Conservation (phyloP, 2,113 vertebrate species). For the Triplophysa tibetana region DNA sequence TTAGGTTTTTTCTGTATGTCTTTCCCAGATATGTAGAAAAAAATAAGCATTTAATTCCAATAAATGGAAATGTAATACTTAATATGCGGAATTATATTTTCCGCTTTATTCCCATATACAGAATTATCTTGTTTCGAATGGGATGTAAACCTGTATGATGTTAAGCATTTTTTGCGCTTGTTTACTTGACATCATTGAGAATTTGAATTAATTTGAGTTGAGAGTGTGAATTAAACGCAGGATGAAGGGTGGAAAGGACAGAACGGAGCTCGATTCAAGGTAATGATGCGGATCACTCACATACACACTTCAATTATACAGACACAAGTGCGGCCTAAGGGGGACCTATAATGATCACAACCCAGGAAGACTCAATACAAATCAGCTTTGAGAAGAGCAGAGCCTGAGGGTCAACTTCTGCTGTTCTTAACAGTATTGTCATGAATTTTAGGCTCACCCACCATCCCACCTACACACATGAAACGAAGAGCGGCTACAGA, state of each 20-base stretch:
- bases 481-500: slow-evolving; percentile 32
- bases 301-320: slow-evolving; percentile 52
- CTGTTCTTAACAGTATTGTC: slow-evolving; percentile 29
- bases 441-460: slow-evolving; percentile 10
- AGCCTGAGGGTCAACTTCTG: slow-evolving; percentile 41
- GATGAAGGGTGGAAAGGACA: slow-evolving; percentile 37
- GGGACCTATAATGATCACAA: slow-evolving; percentile 53
- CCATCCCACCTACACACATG: slow-evolving; percentile 21
- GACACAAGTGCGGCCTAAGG: slow-evolving; percentile 50
- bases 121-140: no score
- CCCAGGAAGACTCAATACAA: slow-evolving; percentile 52
- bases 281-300: slow-evolving; percentile 52
- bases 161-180: not conserved
- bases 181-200: slow-evolving; percentile 19
- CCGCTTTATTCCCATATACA: no score
- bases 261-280: slow-evolving; percentile 38
- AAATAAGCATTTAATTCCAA: no score
- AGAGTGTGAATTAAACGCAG: slow-evolving; percentile 22
- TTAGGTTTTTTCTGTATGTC: no score
- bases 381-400: slow-evolving; percentile 55
- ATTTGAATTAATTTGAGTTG: not conserved
- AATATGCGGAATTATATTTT: no score
- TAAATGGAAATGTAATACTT: no score
- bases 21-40: no score
- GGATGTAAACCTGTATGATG: not conserved